phyloP scores from a whole-genome alignment of 1,140 invertebrate genomes.

The Globodera ellingtonae region DNA sequence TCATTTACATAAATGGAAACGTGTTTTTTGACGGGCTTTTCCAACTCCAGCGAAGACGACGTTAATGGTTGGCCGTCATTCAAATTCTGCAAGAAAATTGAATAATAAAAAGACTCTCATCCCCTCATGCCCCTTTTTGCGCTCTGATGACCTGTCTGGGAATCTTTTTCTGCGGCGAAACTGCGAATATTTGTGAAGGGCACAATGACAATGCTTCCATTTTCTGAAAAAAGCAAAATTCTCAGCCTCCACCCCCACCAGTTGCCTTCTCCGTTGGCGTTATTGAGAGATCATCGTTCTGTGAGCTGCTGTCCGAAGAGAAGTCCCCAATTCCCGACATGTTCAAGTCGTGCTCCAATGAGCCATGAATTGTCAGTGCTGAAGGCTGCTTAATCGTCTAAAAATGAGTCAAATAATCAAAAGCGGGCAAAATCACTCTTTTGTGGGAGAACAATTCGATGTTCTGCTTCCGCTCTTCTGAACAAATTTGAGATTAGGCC shows the following conservation, averaged over 20 bases:
- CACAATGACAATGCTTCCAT: slow-evolving; percentile 12
- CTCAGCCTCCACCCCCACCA: background rate
- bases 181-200: background rate
- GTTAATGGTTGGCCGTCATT: background rate
- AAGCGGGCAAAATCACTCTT: background rate
- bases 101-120: background rate
- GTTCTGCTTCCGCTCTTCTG: slow-evolving; percentile 69
- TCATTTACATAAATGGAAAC: slow-evolving; percentile 3
- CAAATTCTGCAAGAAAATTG: background rate
- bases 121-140: background rate
- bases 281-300: background rate
- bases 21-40: background rate
- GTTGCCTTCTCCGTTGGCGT: background rate
- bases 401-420: background rate
- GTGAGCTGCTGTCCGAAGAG: background rate
- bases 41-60: background rate
- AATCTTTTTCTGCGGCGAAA: background rate
- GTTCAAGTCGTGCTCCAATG: slow-evolving; percentile 43
- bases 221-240: background rate
- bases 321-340: slow-evolving; percentile 26
- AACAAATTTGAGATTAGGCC: background rate
- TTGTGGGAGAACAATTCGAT: slow-evolving; percentile 48
- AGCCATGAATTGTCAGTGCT: slow-evolving; percentile 49
- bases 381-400: slow-evolving; percentile 3
- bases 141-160: background rate